Percentiles rank a stretch among this genome's conserved stretches.
phyloP scores from a whole-genome alignment of 23 tunicate genomes.

The Trididemnum miniatum region DNA sequence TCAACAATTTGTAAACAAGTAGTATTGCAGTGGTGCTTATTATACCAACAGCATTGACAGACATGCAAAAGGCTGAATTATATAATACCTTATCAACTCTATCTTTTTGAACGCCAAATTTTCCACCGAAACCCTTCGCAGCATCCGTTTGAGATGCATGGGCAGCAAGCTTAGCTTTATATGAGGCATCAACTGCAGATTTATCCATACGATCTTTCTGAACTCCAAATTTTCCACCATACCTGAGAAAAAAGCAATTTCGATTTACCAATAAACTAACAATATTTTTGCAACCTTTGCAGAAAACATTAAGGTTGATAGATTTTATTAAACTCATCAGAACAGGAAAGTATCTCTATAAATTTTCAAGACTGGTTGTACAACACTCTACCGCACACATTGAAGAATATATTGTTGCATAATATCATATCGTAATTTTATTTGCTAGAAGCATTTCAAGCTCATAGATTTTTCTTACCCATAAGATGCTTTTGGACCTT shows the following conservation, averaged over 20 bases:
- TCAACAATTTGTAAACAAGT: background rate
- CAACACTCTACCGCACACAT: no score
- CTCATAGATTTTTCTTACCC: conserved; percentile 63
- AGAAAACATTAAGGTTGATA: no score
- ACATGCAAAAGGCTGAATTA: background rate
- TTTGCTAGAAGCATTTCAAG: no score
- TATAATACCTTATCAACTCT: conserved; percentile 69
- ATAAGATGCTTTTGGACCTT: conserved; percentile 92
- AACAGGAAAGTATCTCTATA: background rate
- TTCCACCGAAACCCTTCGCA: conserved; percentile 97
- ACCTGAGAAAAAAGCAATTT: conserved; percentile 31
- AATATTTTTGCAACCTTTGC: no score
- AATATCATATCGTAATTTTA: no score
- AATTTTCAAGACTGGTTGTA: no score
- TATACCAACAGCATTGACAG: background rate
- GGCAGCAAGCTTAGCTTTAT: conserved; percentile 73
- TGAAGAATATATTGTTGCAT: no score
- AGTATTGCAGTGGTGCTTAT: background rate
- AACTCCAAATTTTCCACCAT: conserved; percentile 99
- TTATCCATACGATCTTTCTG: conserved; percentile 98
- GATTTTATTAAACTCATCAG: no score
- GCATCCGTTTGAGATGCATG: conserved; percentile 93
- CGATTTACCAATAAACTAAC: no score
- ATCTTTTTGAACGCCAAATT: conserved; percentile 94
- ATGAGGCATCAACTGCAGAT: conserved; percentile 67